Conservation (phyloP, 2,888 invertebrate species). For the Camponotus fellah region DNA sequence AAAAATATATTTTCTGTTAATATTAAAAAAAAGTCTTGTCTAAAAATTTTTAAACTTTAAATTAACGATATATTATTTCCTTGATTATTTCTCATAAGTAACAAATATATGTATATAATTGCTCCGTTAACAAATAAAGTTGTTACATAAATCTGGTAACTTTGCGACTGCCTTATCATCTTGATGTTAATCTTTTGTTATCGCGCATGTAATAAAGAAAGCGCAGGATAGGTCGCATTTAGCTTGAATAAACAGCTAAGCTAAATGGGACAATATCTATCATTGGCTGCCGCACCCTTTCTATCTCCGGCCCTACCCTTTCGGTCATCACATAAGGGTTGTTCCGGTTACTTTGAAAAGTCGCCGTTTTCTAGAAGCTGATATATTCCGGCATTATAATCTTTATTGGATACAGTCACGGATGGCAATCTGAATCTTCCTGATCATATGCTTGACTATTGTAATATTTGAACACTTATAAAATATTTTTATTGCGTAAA, state of each 20-base stretch:
- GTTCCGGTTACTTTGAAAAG: constrained; percentile 63
- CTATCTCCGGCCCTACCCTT: constrained; percentile 81
- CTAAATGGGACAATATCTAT: constrained; percentile 80
- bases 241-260: constrained; percentile 75
- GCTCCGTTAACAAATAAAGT: background rate
- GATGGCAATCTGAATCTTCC: constrained; percentile 27
- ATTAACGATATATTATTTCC: background rate
- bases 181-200: constrained; percentile 57
- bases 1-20: background rate
- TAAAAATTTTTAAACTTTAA: background rate
- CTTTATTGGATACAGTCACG: constrained; percentile 42
- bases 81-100: background rate
- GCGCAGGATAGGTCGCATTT: constrained; percentile 69
- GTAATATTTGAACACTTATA: background rate
- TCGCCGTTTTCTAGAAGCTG: constrained; percentile 50
- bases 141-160: constrained; percentile 1
- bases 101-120: background rate
- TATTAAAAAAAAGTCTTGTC: background rate
- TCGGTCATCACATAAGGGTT: constrained; percentile 69
- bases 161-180: constrained; percentile 56
- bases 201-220: constrained; percentile 62
- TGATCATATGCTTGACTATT: background rate
- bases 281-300: constrained; percentile 77
- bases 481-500: constrained; percentile 29
- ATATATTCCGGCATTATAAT: constrained; percentile 49